These are phyloP conservation scores for Xenopus petersii DNA, from an alignment of 2,797 vertebrate species.

Conservation along the genomic window DNA sequence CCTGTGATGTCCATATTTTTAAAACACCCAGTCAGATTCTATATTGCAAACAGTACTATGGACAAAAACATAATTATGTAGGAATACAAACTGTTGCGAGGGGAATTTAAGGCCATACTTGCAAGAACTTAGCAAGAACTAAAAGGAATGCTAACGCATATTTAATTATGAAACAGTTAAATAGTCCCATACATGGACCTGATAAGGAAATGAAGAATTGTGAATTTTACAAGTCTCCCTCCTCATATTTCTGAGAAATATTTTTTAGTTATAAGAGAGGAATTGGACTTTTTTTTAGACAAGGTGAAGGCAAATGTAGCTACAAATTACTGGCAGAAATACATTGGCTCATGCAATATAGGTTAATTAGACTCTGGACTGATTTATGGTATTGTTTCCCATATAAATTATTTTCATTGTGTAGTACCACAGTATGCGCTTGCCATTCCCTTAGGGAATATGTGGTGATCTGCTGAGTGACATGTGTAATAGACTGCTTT, in stretches of 20 bases:
- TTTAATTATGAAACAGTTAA: no score
- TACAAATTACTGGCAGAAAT: conserved; percentile 42
- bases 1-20: no score
- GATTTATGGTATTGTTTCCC: conserved; percentile 66
- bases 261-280: background rate
- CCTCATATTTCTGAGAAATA: background rate
- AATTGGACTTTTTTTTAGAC: background rate
- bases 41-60: no score
- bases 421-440: conserved; percentile 65
- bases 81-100: no score
- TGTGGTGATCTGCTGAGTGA: conserved; percentile 63
- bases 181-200: background rate
- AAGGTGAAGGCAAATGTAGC: conserved; percentile 25
- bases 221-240: background rate
- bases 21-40: no score
- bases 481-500: conserved; percentile 67
- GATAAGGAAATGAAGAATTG: background rate
- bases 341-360: conserved; percentile 52
- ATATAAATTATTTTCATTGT: conserved; percentile 72
- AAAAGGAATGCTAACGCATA: no score
- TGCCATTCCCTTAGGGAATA: conserved; percentile 62
- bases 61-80: no score
- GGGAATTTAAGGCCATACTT: no score
- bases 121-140: no score
- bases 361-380: conserved; percentile 63